Conservation (phyloP, 2,113 vertebrate species). For the Pyxicephalus adspersus region DNA sequence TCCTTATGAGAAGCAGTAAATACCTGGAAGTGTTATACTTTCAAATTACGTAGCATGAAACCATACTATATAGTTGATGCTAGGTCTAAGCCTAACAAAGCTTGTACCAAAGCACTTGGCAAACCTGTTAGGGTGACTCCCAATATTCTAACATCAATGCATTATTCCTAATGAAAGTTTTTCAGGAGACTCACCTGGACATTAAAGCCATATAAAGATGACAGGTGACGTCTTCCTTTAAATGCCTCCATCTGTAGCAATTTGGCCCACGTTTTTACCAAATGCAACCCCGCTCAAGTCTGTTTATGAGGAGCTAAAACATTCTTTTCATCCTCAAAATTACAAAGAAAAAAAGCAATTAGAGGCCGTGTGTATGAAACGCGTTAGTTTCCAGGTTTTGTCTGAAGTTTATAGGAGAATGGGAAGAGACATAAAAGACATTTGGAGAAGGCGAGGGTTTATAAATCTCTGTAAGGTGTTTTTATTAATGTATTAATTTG, state of each 20-base stretch:
- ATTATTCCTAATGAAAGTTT: neutral
- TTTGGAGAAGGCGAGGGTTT: neutral
- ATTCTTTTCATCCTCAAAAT: conserved; percentile 12
- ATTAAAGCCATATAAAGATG: neutral
- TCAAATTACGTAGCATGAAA: too few relatives aligned
- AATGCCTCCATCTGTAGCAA: neutral
- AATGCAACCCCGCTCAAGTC: neutral
- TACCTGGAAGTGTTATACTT: too few relatives aligned
- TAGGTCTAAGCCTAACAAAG: neutral
- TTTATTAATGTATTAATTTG: neutral
- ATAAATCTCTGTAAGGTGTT: neutral
- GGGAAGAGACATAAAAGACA: neutral
- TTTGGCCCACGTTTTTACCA: neutral
- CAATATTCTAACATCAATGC: neutral
- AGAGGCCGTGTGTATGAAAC: neutral
- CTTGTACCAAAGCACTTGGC: neutral
- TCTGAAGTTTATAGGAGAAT: neutral
- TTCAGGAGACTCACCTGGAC: neutral
- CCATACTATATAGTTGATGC: too few relatives aligned
- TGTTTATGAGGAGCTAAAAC: neutral
- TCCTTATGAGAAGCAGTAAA: too few relatives aligned
- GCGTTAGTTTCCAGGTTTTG: neutral
- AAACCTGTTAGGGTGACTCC: neutral
- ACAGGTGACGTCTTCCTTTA: neutral
- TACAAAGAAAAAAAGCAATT: neutral